These are phyloP conservation scores for Epinotia bilunana DNA, from an alignment of 2,888 invertebrate genomes.

Conservation along the genomic window DNA sequence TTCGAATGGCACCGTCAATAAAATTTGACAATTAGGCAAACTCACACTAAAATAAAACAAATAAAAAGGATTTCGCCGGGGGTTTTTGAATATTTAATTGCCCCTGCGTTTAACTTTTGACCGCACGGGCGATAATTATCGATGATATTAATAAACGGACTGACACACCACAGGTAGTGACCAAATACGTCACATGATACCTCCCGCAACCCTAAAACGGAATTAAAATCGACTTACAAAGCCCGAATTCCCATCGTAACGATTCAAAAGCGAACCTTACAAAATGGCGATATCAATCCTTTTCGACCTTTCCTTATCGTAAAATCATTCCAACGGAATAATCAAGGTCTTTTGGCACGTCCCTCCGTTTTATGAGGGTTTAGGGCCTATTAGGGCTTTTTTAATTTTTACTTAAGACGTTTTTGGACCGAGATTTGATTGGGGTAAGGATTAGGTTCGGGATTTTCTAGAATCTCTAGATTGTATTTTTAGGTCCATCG, in stretches of 20 bases:
- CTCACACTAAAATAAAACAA: too few relatives aligned
- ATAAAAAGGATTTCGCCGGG: too few relatives aligned
- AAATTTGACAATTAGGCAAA: too few relatives aligned
- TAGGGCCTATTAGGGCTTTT: constrained; percentile 20
- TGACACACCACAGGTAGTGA: too few relatives aligned
- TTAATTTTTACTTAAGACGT: constrained; percentile 27
- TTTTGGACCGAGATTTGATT: constrained; percentile 22
- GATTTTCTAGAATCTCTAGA: not conserved
- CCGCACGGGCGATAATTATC: too few relatives aligned
- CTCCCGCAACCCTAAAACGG: not conserved
- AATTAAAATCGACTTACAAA: constrained; percentile 6
- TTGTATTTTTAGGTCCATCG: not conserved
- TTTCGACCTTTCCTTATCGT: constrained; percentile 49
- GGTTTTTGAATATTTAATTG: too few relatives aligned
- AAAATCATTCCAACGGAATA: constrained; percentile 49
- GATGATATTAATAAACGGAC: too few relatives aligned
- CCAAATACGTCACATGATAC: too few relatives aligned
- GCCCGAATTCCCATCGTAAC: not conserved
- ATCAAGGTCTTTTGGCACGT: constrained; percentile 39
- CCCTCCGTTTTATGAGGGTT: constrained; percentile 18
- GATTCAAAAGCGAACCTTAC: not conserved
- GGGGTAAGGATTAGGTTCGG: constrained; percentile 12
- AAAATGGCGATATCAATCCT: constrained; percentile 22
- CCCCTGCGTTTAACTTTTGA: too few relatives aligned
- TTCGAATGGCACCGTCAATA: too few relatives aligned